Conservation (phyloP, 2,113 vertebrate genomes). For the Pangasianodon hypophthalmus region DNA sequence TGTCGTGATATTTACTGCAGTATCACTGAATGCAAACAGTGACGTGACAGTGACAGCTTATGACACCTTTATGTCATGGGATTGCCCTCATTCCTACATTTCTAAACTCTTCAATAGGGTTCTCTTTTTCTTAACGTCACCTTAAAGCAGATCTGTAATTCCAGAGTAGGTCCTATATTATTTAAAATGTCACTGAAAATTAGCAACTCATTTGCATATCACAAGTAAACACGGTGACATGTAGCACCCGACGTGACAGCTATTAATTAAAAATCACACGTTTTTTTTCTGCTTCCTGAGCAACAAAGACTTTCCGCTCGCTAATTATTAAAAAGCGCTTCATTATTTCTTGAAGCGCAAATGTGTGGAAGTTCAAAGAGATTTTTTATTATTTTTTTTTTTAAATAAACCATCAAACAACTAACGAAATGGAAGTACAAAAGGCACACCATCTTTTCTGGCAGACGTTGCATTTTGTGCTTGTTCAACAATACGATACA, state of each 20-base stretch:
- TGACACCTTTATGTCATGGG: too few species aligned
- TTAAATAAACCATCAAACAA: not conserved
- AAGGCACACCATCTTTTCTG: slow-evolving; percentile 27
- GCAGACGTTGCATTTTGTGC: slow-evolving; percentile 56
- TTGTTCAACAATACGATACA: slow-evolving; percentile 55
- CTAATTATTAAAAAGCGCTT: slow-evolving; percentile 57
- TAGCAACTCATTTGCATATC: slow-evolving; percentile 9
- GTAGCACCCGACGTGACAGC: slow-evolving; percentile 40
- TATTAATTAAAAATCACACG: slow-evolving; percentile 63
- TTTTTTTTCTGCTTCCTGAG: slow-evolving; percentile 52
- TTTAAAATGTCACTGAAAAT: not conserved
- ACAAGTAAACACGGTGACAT: slow-evolving; percentile 28
- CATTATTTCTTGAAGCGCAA: slow-evolving; percentile 61
- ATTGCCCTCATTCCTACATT: not conserved
- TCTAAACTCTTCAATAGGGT: not conserved
- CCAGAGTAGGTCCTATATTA: not conserved
- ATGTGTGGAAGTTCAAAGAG: slow-evolving; percentile 15
- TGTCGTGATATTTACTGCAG: too few species aligned
- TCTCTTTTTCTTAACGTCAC: not conserved
- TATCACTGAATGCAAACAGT: too few species aligned
- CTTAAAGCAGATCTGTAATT: not conserved
- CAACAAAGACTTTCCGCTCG: slow-evolving; percentile 51
- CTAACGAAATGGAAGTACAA: not conserved
- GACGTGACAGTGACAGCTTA: too few species aligned
- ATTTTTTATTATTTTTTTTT: not conserved